Percentiles rank a stretch among this genome's conserved stretches.
Evolutionary conservation across 2,888 invertebrate genomes (phyloP).

Genomic region (Ypsolopha sequella): DNA sequence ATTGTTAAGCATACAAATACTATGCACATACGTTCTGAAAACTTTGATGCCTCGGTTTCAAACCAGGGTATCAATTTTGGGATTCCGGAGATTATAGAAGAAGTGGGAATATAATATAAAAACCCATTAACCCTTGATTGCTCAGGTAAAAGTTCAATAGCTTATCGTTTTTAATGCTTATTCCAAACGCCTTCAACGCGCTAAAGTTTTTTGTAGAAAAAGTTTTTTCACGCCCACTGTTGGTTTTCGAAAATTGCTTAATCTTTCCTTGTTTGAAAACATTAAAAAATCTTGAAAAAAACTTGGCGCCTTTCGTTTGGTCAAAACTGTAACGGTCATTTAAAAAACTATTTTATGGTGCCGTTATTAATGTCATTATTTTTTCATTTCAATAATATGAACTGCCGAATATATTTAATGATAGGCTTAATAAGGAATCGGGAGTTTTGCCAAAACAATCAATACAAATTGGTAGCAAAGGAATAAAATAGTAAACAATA

Average conservation of each 20-base stretch:
- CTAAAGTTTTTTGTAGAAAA: conserved; percentile 14
- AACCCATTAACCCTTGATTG: conserved; percentile 8
- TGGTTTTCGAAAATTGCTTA: conserved; percentile 59
- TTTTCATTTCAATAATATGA: background rate
- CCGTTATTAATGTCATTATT: conserved; percentile 9
- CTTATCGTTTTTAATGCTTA: conserved; percentile 12
- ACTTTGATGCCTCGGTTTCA: too few species aligned
- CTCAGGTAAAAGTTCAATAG: conserved; percentile 7
- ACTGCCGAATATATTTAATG: background rate
- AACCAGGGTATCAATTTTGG: background rate
- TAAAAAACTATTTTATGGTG: conserved; percentile 5
- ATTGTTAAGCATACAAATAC: too few species aligned
- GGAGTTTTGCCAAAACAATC: too few species aligned
- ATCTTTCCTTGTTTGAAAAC: conserved; percentile 26
- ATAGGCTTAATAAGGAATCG: too few species aligned
- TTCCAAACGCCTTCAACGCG: conserved; percentile 11
- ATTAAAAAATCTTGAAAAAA: conserved; percentile 15
- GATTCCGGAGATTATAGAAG: background rate
- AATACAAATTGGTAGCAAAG: too few species aligned
- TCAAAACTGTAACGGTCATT: background rate
- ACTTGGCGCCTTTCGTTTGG: conserved; percentile 29
- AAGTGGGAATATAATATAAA: background rate
- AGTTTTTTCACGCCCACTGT: conserved; percentile 47
- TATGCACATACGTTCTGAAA: too few species aligned
- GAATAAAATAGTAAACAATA: too few species aligned